Evolutionary conservation across 2,113 vertebrate genomes (phyloP).

Genomic region (Pluvianellus socialis): DNA sequence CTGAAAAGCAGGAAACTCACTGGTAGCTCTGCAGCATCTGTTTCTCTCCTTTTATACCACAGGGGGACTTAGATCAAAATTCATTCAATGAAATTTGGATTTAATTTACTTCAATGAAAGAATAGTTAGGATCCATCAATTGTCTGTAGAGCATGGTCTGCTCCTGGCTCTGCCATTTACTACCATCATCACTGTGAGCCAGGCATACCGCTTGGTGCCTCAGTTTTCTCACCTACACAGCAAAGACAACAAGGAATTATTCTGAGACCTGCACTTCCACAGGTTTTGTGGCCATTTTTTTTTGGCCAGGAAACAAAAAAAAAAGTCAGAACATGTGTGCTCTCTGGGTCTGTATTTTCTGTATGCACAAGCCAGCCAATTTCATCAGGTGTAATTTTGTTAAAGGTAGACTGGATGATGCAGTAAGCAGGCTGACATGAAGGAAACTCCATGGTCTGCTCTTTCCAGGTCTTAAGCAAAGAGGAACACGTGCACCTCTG

Average conservation of each 20-base stretch:
- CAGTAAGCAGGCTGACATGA: background rate
- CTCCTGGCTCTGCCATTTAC: background rate
- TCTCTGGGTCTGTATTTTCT: background rate
- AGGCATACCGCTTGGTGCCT: background rate
- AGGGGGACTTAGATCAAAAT: background rate
- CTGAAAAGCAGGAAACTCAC: background rate
- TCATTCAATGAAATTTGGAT: background rate
- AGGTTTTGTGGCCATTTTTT: background rate
- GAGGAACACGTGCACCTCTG: background rate
- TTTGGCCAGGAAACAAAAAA: background rate
- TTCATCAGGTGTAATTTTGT: background rate
- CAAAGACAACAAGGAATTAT: background rate
- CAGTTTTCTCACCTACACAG: background rate
- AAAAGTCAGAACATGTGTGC: background rate
- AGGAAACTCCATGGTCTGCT: background rate
- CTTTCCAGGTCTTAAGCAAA: background rate
- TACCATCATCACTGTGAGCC: background rate
- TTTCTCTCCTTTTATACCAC: background rate
- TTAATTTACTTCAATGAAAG: background rate
- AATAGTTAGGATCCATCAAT: background rate
- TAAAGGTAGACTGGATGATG: background rate
- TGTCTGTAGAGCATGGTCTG: background rate
- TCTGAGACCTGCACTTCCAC: background rate
- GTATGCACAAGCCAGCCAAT: background rate
- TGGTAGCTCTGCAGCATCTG: background rate